Conservation (phyloP, 2,888 invertebrate species). For the Plagodis dolabraria region DNA sequence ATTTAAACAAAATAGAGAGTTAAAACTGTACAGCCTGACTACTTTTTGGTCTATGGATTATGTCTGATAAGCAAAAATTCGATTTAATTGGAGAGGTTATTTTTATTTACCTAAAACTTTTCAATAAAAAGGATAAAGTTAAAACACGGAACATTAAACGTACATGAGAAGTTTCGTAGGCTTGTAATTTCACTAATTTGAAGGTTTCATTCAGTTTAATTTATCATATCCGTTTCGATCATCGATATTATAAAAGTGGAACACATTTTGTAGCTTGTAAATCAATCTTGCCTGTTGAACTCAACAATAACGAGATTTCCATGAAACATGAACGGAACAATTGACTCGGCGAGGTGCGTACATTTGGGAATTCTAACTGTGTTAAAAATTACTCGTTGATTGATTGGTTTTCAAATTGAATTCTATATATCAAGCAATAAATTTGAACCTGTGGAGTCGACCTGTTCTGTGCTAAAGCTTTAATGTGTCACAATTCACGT, state of each 20-base stretch:
- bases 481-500: too few species aligned
- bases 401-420: slow-evolving; percentile 34
- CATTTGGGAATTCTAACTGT: slow-evolving; percentile 24
- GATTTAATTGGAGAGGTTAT: slow-evolving; percentile 1
- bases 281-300: background rate
- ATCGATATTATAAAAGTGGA: background rate
- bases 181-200: too few species aligned
- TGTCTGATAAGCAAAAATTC: slow-evolving; percentile 6
- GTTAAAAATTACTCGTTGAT: slow-evolving; percentile 38
- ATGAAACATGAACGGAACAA: slow-evolving; percentile 35
- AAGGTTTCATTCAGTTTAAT: too few species aligned
- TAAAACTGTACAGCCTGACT: slow-evolving; percentile 5
- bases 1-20: slow-evolving; percentile 15
- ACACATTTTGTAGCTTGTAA: background rate
- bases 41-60: slow-evolving; percentile 14
- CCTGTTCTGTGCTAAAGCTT: too few species aligned
- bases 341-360: slow-evolving; percentile 32
- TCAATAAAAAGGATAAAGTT: too few species aligned
- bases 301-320: slow-evolving; percentile 11
- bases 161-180: too few species aligned
- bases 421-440: slow-evolving; percentile 3
- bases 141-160: too few species aligned
- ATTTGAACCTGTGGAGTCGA: too few species aligned
- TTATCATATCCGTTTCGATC: too few species aligned
- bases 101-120: too few species aligned